Evolutionary conservation across 2,113 vertebrate genomes (phyloP).

Genomic region (Sebastes fasciatus): DNA sequence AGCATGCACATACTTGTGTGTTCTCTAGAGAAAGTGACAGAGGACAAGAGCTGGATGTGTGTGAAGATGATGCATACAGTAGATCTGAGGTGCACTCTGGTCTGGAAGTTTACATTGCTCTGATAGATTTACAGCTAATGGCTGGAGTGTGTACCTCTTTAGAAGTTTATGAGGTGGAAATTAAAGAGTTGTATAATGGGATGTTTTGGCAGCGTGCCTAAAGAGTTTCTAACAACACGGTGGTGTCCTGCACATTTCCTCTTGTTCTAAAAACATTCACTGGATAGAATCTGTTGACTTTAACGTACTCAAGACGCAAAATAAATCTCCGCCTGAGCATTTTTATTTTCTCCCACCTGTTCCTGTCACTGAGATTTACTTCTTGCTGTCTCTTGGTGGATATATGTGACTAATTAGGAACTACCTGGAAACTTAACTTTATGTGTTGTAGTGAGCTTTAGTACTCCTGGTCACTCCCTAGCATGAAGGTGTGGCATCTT

Average conservation of each 20-base stretch:
- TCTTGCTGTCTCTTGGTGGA: not conserved
- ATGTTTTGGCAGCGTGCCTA: conserved; percentile 44
- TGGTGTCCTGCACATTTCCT: not conserved
- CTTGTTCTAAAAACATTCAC: conserved; percentile 4
- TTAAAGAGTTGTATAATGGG: conserved; percentile 36
- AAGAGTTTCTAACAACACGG: conserved; percentile 37
- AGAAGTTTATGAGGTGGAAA: conserved; percentile 63
- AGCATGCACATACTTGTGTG: not conserved
- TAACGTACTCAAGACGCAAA: not conserved
- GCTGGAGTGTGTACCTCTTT: conserved; percentile 41
- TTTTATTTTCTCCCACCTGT: not conserved
- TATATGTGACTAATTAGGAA: conserved; percentile 7
- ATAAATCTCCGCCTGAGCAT: not conserved
- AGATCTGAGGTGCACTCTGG: conserved; percentile 28
- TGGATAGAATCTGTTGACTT: conserved; percentile 10
- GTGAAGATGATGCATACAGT: conserved; percentile 21
- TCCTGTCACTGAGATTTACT: not conserved
- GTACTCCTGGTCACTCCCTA: conserved; percentile 10
- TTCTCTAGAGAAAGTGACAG: conserved; percentile 7
- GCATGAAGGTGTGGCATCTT: conserved; percentile 41
- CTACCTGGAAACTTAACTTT: not conserved
- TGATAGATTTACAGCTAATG: conserved; percentile 65
- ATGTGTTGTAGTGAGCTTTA: conserved; percentile 17
- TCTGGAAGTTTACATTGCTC: conserved; percentile 43
- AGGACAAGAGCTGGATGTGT: not conserved